A percentile compares a stretch with the other conserved stretches of the same genome.
Evolutionary conservation across 2,113 vertebrate genomes (phyloP).

Genomic region (Podarcis cretensis): DNA sequence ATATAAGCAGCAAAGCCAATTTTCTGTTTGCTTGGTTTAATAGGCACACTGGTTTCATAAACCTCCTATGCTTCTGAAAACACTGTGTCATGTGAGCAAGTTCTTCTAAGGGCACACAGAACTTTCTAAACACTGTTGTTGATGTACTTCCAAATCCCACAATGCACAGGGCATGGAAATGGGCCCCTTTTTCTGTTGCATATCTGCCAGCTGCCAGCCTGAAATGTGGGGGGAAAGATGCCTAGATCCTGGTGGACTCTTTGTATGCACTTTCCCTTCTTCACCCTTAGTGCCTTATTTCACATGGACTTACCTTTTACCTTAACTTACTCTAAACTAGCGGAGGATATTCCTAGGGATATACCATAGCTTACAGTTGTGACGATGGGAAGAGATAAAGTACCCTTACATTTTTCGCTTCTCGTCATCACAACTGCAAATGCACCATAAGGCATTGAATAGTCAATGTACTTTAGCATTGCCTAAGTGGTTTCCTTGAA

Average conservation of each 20-base stretch:
- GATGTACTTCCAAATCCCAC: background rate
- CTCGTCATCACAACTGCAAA: too few species aligned
- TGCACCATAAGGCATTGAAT: too few species aligned
- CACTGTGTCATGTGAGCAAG: background rate
- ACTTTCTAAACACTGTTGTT: background rate
- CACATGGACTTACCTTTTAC: too few species aligned
- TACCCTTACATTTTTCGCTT: too few species aligned
- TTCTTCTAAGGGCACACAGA: background rate
- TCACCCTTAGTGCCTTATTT: background rate
- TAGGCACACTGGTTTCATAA: background rate
- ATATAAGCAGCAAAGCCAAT: background rate
- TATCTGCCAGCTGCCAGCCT: background rate
- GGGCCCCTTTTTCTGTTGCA: background rate
- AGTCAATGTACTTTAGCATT: background rate
- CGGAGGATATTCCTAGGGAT: too few species aligned
- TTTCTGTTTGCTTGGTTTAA: slow-evolving; percentile 1
- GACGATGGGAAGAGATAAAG: too few species aligned
- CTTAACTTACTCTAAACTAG: too few species aligned
- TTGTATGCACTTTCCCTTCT: background rate
- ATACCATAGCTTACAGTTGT: too few species aligned
- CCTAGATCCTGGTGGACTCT: background rate
- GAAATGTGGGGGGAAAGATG: background rate
- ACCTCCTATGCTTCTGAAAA: background rate
- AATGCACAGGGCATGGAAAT: background rate
- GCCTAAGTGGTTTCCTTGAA: background rate